Conservation (phyloP, 2,888 invertebrate genomes). For the Amphipoea lucens region DNA sequence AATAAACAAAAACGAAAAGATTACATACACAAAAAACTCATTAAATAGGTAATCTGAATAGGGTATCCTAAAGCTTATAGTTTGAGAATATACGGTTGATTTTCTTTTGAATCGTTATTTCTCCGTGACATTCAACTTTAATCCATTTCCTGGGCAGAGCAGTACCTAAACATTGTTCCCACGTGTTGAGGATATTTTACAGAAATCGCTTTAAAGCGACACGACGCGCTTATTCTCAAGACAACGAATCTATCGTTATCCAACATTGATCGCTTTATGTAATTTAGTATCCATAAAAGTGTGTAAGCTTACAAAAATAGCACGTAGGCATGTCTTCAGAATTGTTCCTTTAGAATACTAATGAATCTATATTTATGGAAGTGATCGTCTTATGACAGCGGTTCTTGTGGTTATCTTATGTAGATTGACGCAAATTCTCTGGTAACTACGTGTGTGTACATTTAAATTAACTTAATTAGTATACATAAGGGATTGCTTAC, state of each 20-base stretch:
- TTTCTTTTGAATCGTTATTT: slow-evolving; percentile 6
- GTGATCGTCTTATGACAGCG: slow-evolving; percentile 69
- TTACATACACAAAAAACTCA: not conserved
- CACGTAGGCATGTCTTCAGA: slow-evolving; percentile 45
- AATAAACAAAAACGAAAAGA: not conserved
- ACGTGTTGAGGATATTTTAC: slow-evolving; percentile 19
- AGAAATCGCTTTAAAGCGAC: slow-evolving; percentile 3
- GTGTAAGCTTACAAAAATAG: slow-evolving; percentile 47
- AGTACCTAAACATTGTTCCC: slow-evolving; percentile 7
- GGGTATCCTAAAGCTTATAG: not conserved
- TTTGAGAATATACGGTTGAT: not conserved
- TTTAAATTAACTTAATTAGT: slow-evolving; percentile 61
- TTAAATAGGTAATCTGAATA: not conserved
- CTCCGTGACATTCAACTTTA: slow-evolving; percentile 39
- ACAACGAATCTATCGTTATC: slow-evolving; percentile 13
- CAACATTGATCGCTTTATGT: slow-evolving; percentile 36
- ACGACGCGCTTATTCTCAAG: slow-evolving; percentile 1
- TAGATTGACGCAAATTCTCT: slow-evolving; percentile 68
- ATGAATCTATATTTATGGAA: slow-evolving; percentile 68
- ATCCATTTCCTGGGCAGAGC: not conserved
- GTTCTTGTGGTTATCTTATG: slow-evolving; percentile 66
- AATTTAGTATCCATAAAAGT: slow-evolving; percentile 33
- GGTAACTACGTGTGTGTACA: slow-evolving; percentile 66
- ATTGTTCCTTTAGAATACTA: slow-evolving; percentile 65
- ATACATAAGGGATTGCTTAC: slow-evolving; percentile 40